Evolutionary conservation across 2,797 vertebrate species (phyloP).

Genomic region (Lepilemur ruficaudatus): DNA sequence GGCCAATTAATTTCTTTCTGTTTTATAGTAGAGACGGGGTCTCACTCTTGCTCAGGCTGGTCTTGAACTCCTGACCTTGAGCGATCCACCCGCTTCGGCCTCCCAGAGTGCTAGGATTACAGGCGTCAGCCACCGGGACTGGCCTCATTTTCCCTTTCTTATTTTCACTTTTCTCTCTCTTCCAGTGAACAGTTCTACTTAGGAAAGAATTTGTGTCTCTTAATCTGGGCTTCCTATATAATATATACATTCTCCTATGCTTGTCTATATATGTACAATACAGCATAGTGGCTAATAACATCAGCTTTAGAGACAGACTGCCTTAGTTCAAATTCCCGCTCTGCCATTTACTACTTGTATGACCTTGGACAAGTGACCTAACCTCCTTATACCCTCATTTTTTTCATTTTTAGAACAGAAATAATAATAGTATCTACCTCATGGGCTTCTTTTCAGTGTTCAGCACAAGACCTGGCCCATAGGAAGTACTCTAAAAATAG

Average conservation of each 20-base stretch:
- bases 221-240: background rate
- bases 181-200: background rate
- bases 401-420: background rate
- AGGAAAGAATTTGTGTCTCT: background rate
- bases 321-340: background rate
- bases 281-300: background rate
- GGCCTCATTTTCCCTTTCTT: background rate
- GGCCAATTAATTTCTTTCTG: no score
- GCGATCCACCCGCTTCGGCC: no score
- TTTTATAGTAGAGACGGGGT: no score
- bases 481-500: background rate
- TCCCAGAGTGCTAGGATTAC: no score
- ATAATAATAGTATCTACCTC: background rate
- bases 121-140: no score
- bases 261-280: background rate
- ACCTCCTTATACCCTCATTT: background rate
- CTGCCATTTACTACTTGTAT: background rate
- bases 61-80: no score
- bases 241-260: background rate
- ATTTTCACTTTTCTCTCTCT: background rate
- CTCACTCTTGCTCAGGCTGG: no score
- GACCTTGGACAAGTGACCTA: background rate
- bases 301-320: background rate
- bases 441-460: background rate
- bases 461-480: background rate